Base-by-base conservation (phyloP, 2,797 vertebrate species). In the Tapirus indicus region DNA sequence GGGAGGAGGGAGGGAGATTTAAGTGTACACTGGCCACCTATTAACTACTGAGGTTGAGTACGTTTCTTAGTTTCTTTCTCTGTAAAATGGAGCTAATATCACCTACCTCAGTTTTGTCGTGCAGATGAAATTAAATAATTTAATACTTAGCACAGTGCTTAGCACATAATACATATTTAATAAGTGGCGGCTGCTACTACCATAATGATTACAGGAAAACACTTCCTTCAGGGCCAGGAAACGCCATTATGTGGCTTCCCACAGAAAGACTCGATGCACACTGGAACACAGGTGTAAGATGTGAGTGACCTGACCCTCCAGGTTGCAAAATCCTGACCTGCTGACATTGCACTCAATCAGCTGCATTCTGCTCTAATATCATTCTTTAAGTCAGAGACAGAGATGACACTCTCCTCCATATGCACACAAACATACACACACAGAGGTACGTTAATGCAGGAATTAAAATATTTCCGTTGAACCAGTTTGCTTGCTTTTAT, bases 391-490 rank as follows among this genome's bases (percentile, higher is more conserved):
- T 47, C 5, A 68, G 41, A 83, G 32, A 41, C 17, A 23, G 32
- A 1, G 2, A 68, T 17, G 29, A 21, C 9, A 1, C 41, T 41
- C 16, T 4, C 3, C 13, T 18, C 12, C 20, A 0, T 29, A 29
- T 9, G 66, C 7, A 38, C 0, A 12, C 16, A 17, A 0, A 18
- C 64, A 5, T 23, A 18, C 58, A 54, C 13, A 20, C 6, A 44
- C 4, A 79, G 16, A 21, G 23, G 47, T 71, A 25, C 6, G 1
- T 23, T 56, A 64, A 66, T 6, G 12, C 17, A 56, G 38, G 38
- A 13, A 78, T 23, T 49, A 20, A 69, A 69, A 68, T 13, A 66
- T 66, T 72, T 72, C 9, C 49, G 41, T 29, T 27, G 38, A 49
- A 35, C 5, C 35, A 79, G 52, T 8, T 52, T 17, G 1, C 47